A percentile compares a stretch with the other conserved stretches of the same genome.
Conservation (phyloP, 2,113 vertebrate genomes). For the Podiceps cristatus region DNA sequence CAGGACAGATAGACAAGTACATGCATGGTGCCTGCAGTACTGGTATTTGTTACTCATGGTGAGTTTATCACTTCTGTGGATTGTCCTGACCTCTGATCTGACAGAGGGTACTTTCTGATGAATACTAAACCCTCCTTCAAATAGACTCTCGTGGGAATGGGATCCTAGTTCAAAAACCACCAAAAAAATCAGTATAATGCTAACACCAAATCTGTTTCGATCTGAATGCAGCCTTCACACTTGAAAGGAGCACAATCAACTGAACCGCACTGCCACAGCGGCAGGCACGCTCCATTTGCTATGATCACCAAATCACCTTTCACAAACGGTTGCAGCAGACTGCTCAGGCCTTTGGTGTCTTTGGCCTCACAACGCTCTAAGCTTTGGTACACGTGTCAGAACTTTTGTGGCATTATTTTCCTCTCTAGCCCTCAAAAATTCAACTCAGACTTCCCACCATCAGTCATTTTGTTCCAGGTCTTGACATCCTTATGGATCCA, state of each 20-base stretch:
- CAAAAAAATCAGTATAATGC: not conserved
- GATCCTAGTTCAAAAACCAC: not conserved
- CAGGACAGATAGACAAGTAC: not conserved
- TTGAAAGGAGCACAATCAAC: not conserved
- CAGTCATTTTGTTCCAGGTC: not conserved
- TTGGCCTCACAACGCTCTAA: not conserved
- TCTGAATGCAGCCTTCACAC: not conserved
- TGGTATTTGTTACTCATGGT: not conserved
- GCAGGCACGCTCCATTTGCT: not conserved
- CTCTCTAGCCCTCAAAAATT: not conserved
- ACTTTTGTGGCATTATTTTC: not conserved
- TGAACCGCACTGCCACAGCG: not conserved
- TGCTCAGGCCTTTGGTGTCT: not conserved
- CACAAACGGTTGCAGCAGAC: rapidly evolving
- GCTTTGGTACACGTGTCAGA: not conserved
- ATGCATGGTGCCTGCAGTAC: not conserved
- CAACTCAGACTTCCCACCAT: constrained; percentile 4
- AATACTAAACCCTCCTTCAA: not conserved
- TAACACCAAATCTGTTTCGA: not conserved
- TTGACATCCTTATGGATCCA: not conserved
- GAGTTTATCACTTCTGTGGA: not conserved
- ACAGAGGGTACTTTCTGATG: not conserved
- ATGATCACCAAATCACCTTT: not conserved
- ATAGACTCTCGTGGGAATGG: not conserved
- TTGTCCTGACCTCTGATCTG: not conserved